Percentiles rank a stretch among this genome's conserved stretches.
Conservation (phyloP, 1,140 invertebrate genomes). For the Teleopsis dalmanni region DNA sequence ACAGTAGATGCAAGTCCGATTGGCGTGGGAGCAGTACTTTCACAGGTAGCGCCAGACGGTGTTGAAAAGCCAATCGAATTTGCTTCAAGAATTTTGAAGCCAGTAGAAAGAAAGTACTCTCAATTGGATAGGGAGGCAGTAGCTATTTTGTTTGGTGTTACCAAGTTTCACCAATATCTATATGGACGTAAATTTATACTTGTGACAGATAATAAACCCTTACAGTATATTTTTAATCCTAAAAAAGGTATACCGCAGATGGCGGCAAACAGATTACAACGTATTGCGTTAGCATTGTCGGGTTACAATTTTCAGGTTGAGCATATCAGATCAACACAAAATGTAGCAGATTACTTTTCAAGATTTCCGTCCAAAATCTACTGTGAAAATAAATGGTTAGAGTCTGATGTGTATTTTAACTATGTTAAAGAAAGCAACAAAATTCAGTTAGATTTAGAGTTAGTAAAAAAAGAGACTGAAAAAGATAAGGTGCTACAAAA, state of each 20-base stretch:
- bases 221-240: slow-evolving; percentile 40
- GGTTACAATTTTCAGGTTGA: slow-evolving; percentile 19
- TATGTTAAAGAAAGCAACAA: too few relatives aligned
- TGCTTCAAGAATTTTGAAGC: slow-evolving; percentile 42
- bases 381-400: too few relatives aligned
- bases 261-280: slow-evolving; percentile 20
- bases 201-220: slow-evolving; percentile 46
- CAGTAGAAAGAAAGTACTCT: slow-evolving; percentile 43
- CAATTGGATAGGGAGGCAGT: slow-evolving; percentile 47
- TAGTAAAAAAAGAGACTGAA: too few relatives aligned
- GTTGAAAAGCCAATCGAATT: slow-evolving; percentile 44
- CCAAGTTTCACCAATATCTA: slow-evolving; percentile 43
- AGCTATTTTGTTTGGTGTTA: slow-evolving; percentile 39
- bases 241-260: slow-evolving; percentile 31
- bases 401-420: too few relatives aligned
- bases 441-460: too few relatives aligned
- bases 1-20: slow-evolving; percentile 1
- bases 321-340: slow-evolving; percentile 17
- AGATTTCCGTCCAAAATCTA: too few relatives aligned
- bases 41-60: slow-evolving; percentile 34
- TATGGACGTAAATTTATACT: slow-evolving; percentile 44
- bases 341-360: slow-evolving; percentile 22
- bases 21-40: slow-evolving; percentile 43
- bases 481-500: too few relatives aligned
- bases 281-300: slow-evolving; percentile 24